A percentile compares a stretch with the other conserved stretches of the same genome.
phyloP scores from a whole-genome alignment of 2,888 invertebrate species.

The Listrodromus nycthemerus region DNA sequence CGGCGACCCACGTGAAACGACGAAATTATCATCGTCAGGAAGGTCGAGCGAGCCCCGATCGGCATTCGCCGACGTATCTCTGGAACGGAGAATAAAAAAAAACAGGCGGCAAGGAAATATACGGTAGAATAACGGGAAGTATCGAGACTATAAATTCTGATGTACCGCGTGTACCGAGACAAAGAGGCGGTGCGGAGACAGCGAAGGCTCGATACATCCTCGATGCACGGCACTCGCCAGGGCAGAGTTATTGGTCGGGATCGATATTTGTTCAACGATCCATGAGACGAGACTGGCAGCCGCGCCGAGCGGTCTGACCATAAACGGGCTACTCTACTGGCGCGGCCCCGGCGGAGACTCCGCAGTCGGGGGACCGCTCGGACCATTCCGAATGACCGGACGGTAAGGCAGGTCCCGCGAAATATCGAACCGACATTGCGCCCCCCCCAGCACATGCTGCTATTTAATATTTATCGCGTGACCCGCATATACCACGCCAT shows the following conservation, averaged over 20 bases:
- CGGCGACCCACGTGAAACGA: slow-evolving; percentile 15
- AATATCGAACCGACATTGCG: slow-evolving; percentile 45
- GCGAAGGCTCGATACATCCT: slow-evolving; percentile 42
- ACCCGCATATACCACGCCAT: slow-evolving; percentile 50
- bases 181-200: not conserved
- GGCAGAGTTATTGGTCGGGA: slow-evolving; percentile 54
- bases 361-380: not conserved
- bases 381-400: not conserved
- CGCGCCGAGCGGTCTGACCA: slow-evolving; percentile 61
- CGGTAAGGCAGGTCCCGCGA: slow-evolving; percentile 58
- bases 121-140: slow-evolving; percentile 31
- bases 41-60: not conserved
- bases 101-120: not conserved
- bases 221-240: slow-evolving; percentile 16
- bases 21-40: slow-evolving; percentile 7
- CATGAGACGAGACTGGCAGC: slow-evolving; percentile 52
- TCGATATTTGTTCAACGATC: slow-evolving; percentile 68
- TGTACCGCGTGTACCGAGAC: slow-evolving; percentile 4
- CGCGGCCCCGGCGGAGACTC: slow-evolving; percentile 18
- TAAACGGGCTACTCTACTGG: slow-evolving; percentile 60
- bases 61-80: not conserved
- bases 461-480: slow-evolving; percentile 67
- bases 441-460: slow-evolving; percentile 37
- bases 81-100: not conserved
- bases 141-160: slow-evolving; percentile 47